Conservation (phyloP, 2,888 invertebrate species). For the Taphrorychus bicolor region DNA sequence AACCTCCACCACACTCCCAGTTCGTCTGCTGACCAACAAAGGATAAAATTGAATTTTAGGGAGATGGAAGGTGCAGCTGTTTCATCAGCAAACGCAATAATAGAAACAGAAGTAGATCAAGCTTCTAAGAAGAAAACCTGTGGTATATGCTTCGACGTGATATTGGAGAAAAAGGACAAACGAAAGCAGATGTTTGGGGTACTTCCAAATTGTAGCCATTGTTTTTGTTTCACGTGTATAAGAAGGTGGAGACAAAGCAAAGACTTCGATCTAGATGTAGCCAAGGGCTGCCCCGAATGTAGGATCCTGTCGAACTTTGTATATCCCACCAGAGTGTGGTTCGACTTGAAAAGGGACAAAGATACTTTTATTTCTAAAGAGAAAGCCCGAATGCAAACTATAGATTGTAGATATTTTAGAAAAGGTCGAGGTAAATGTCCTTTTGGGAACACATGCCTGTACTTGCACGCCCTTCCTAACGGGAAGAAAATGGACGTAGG, state of each 20-base stretch:
- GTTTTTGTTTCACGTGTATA: slow-evolving; percentile 47
- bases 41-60: too few species aligned
- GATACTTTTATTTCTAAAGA: slow-evolving; percentile 73
- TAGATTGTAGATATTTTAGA: slow-evolving; percentile 77
- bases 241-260: slow-evolving; percentile 47
- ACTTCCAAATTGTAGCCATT: slow-evolving; percentile 47
- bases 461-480: slow-evolving; percentile 76
- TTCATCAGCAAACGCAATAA: too few species aligned
- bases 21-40: too few species aligned
- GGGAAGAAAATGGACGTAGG: slow-evolving; percentile 72
- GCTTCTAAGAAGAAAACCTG: slow-evolving; percentile 45
- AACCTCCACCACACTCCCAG: too few species aligned
- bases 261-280: slow-evolving; percentile 46
- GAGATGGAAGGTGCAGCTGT: too few species aligned
- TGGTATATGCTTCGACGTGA: slow-evolving; percentile 47
- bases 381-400: slow-evolving; percentile 67
- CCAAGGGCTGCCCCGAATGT: slow-evolving; percentile 48
- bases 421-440: slow-evolving; percentile 79
- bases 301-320: slow-evolving; percentile 68
- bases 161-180: slow-evolving; percentile 42
- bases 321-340: slow-evolving; percentile 81
- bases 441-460: slow-evolving; percentile 84
- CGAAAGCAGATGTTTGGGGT: slow-evolving; percentile 46
- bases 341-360: slow-evolving; percentile 78
- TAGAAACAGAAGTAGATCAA: too few species aligned